Evolutionary conservation across 2,113 vertebrate species (phyloP), one percentile per base, ranked within the genome.

Genomic region (Benitochromis conjunctus): DNA sequence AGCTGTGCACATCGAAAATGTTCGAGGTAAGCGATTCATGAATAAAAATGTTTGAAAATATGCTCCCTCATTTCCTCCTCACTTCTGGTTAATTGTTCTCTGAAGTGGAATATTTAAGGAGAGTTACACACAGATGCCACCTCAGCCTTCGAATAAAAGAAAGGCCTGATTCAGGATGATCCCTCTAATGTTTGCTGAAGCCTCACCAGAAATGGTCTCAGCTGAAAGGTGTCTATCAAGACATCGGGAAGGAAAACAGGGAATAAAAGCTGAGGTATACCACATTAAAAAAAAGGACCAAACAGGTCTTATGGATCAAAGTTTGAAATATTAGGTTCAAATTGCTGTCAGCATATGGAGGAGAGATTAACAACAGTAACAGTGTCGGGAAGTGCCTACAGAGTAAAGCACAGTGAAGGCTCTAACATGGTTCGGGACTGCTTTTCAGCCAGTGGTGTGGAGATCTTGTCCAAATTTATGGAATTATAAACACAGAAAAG

Each of bases 241-340:
- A 19, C 58, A 62, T 19, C 5, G 9, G 36, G 7, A 8, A 38
- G 36, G 3, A 7, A 38, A 38, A 38, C 36, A 38, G 36, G 36
- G 36, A 38, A 38, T 34, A 34, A 34, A 34, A 34, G 31, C 31
- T 34, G 31, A 34, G 31, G 31, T 6, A 34, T 38, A 9, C 36
- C 36, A 38, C 2, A 62, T 16, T 2, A 26, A 26, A 26, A 34
- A 34, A 34, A 34, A 34, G 58, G 58, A 62, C 29, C 58, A 34
- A 62, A 62, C 58, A 34, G 9, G 29, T 62, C 1, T 60, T 31
- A 34, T 19, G 29, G 29, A 60, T 60, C 29, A 31, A 60, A 1
- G 2, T 60, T 34, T 34, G 16, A 6, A 0, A 1, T 4, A 2
- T 10, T 34, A 34, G 57, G 29, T 60, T 60, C 57, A 19, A 60